Evolutionary conservation across 1,140 invertebrate species (phyloP).

Genomic region (Scaptomyza hsui): DNA sequence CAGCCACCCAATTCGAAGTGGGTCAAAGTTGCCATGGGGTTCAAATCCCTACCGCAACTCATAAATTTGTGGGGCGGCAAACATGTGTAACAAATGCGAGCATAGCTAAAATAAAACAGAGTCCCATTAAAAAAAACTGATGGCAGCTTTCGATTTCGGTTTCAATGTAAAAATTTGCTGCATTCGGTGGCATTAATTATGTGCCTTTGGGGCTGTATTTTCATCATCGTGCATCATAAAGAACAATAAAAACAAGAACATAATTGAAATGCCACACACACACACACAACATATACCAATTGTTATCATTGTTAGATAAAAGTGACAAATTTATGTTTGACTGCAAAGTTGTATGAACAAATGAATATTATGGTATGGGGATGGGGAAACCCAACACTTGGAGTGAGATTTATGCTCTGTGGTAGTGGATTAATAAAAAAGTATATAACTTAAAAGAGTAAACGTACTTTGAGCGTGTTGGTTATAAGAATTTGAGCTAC

Average conservation of each 20-base stretch:
- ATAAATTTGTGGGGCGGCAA: constrained; percentile 14
- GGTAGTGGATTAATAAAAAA: constrained; percentile 42
- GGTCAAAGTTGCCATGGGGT: constrained; percentile 52
- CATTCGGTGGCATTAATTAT: constrained; percentile 49
- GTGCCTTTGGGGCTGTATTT: constrained; percentile 31
- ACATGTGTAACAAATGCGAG: constrained; percentile 15
- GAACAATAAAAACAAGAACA: constrained; percentile 15
- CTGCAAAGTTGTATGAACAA: constrained; percentile 18
- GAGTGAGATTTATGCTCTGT: constrained; percentile 48
- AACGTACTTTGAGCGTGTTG: constrained; percentile 78
- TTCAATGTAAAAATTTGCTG: constrained; percentile 28
- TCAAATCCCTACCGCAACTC: constrained; percentile 38
- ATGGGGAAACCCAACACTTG: constrained; percentile 20
- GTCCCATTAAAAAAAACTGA: constrained; percentile 30
- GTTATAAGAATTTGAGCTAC: constrained; percentile 76
- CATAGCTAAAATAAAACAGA: constrained; percentile 9
- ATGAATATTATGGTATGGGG: constrained; percentile 46
- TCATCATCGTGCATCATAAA: constrained; percentile 42
- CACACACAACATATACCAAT: neutral
- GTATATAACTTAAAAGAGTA: constrained; percentile 37
- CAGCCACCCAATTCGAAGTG: constrained; percentile 36
- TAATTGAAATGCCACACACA: neutral
- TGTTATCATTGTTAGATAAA: constrained; percentile 53
- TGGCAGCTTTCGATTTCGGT: constrained; percentile 25
- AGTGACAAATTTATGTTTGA: constrained; percentile 40